Conservation (phyloP, 37 sponge, comb jelly and placozoan genomes). For the Cladorhizidae sp. region DNA sequence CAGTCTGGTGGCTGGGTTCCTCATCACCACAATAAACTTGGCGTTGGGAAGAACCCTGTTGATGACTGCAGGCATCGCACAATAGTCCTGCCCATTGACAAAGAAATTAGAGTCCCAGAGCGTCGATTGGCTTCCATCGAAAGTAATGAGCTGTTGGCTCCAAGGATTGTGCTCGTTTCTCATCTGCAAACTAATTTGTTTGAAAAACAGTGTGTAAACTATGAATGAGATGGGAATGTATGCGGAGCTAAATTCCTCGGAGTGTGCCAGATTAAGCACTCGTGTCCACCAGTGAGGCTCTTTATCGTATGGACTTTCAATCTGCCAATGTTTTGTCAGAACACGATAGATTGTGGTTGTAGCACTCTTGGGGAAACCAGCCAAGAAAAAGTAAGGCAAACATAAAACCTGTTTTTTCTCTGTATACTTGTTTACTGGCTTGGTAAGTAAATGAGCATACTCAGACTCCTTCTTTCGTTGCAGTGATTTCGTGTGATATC, state of each 20-base stretch:
- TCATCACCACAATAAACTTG: constrained; percentile 62
- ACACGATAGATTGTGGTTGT: constrained; percentile 21
- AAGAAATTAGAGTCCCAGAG: constrained; percentile 48
- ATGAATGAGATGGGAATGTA: background rate
- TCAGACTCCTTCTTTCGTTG: background rate
- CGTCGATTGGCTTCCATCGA: constrained; percentile 53
- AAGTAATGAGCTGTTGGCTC: constrained; percentile 12
- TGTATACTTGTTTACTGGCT: background rate
- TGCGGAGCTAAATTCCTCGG: background rate
- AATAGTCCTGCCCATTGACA: constrained; percentile 13
- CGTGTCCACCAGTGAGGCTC: constrained; percentile 59
- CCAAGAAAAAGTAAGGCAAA: constrained; percentile 39
- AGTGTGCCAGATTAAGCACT: background rate
- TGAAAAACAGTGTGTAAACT: constrained; percentile 11
- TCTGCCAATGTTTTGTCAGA: constrained; percentile 6
- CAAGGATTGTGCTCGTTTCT: background rate
- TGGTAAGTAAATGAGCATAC: background rate
- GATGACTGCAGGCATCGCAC: constrained; percentile 43
- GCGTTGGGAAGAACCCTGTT: constrained; percentile 48
- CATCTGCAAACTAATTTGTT: background rate
- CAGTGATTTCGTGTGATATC: background rate
- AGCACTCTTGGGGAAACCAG: constrained; percentile 53
- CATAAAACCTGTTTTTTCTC: background rate
- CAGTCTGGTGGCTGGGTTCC: constrained; percentile 35
- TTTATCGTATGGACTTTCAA: constrained; percentile 8